phyloP scores from a whole-genome alignment of 2,797 vertebrate genomes.

The Petrocephalus schoutedeni region DNA sequence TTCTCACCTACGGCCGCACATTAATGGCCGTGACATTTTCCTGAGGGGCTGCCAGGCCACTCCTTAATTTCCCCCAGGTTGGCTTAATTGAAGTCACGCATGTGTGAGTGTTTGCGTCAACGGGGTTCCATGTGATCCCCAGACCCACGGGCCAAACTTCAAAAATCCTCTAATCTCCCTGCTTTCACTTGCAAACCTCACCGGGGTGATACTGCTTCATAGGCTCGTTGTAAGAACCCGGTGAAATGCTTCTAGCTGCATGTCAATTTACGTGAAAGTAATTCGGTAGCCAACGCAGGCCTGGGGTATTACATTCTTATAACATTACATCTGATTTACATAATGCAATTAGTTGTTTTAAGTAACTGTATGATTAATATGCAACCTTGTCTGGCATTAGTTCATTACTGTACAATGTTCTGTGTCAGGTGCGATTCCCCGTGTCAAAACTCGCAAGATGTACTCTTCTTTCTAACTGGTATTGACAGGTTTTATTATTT shows the following conservation, averaged over 20 bases:
- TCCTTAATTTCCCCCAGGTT: constrained; percentile 33
- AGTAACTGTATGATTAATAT: constrained; percentile 10
- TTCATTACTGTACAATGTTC: constrained; percentile 11
- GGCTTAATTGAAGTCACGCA: constrained; percentile 37
- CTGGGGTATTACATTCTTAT: constrained; percentile 13
- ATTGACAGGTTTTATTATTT: constrained; percentile 54
- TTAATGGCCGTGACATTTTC: constrained; percentile 40
- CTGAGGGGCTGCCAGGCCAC: constrained; percentile 29
- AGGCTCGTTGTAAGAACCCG: neutral
- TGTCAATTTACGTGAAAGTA: constrained; percentile 10
- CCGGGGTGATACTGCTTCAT: neutral
- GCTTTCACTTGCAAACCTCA: neutral
- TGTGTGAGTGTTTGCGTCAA: neutral
- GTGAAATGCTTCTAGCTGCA: neutral
- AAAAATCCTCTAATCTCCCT: neutral
- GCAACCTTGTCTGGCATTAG: constrained; percentile 10
- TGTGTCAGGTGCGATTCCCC: neutral
- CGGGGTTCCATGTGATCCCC: neutral
- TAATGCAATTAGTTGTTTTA: constrained; percentile 15
- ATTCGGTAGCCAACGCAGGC: constrained; percentile 3
- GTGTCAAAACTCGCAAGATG: constrained; percentile 41
- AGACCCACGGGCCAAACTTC: neutral
- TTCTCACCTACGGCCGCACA: constrained; percentile 31
- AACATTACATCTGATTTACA: constrained; percentile 16
- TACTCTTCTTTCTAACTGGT: constrained; percentile 38